phyloP scores from a whole-genome alignment of 2,888 invertebrate species.

The Steinernema scapterisci region DNA sequence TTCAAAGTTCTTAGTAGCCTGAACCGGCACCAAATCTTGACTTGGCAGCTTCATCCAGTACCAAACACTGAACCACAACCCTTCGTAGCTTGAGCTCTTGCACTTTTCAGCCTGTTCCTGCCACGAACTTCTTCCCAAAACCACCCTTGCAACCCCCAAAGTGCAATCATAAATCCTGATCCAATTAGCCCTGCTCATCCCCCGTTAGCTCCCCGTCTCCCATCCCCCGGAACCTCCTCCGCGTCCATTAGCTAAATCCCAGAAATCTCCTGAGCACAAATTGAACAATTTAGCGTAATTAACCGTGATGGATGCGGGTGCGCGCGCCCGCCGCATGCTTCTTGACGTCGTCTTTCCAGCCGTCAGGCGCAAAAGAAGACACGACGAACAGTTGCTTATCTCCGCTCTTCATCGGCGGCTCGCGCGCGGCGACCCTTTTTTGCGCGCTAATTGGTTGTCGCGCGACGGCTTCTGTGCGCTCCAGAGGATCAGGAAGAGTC shows the following conservation, averaged over 20 bases:
- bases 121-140: not conserved
- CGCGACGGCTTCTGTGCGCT: too few species aligned
- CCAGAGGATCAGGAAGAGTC: too few species aligned
- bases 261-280: not conserved
- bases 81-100: too few species aligned
- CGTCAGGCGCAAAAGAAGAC: too few species aligned
- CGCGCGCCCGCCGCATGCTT: too few species aligned
- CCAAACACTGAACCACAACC: too few species aligned
- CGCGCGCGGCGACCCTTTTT: slow-evolving; percentile 28
- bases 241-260: not conserved
- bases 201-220: not conserved
- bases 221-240: not conserved
- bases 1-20: too few species aligned
- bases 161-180: not conserved
- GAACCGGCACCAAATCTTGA: too few species aligned
- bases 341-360: too few species aligned
- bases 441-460: not conserved
- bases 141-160: not conserved
- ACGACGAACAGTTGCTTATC: slow-evolving; percentile 24
- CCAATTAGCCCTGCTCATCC: not conserved
- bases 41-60: too few species aligned
- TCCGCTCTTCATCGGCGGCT: slow-evolving; percentile 1
- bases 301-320: slow-evolving; percentile 12
- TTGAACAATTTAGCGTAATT: slow-evolving; percentile 18
- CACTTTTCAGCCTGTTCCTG: too few species aligned